Evolutionary conservation across 2,888 invertebrate genomes (phyloP), one percentile per base, ranked within the genome.

Genomic region (Chrysomela aeneicollis): DNA sequence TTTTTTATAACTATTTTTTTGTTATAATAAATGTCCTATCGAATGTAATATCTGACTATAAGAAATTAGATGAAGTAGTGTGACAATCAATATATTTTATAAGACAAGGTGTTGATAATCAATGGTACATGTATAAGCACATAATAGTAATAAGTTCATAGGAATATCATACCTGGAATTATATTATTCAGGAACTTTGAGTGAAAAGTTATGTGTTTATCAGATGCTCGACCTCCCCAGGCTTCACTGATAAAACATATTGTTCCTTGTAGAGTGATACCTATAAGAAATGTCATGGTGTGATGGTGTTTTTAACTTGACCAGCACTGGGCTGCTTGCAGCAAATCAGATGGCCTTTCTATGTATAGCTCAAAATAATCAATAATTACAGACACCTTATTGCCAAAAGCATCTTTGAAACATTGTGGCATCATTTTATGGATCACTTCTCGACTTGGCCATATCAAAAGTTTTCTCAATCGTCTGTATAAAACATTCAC

Each of bases 241-340:
- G 57, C 57, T 21, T 57, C 57, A 42, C 42, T 42, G n/a, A 57
- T 42, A 15, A 42, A 57, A 42, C 21, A 21, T 2, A 57, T 12
- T 9, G 58, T 65, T 26, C 65, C n/a, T n/a, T n/a, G n/a, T n/a
- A n/a, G n/a, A n/a, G n/a, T n/a, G n/a, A n/a, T n/a, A n/a, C n/a
- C n/a, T n/a, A 70, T 67, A 19, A 70, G 55, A 59, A 58, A 70
- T 64, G 68, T 70, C 17, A 70, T 32, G 2, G 68, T 68, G 35
- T 66, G 51, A 26, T 68, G 59, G 49, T 68, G 64, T 58, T 68
- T 68, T 46, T 70, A 70, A 21, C 64, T 61, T 1, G 68, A 70
- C 64, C 66, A 70, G 18, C 64, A 61, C 57, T 63, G 61, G 5
- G 47, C 52, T 37, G 49, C n/a, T 17, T 57, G 57, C 52, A 60